A percentile compares a stretch with the other conserved stretches of the same genome.
phyloP scores from a whole-genome alignment of 2,797 vertebrate genomes.

The Enteromius thamalakanensis region DNA sequence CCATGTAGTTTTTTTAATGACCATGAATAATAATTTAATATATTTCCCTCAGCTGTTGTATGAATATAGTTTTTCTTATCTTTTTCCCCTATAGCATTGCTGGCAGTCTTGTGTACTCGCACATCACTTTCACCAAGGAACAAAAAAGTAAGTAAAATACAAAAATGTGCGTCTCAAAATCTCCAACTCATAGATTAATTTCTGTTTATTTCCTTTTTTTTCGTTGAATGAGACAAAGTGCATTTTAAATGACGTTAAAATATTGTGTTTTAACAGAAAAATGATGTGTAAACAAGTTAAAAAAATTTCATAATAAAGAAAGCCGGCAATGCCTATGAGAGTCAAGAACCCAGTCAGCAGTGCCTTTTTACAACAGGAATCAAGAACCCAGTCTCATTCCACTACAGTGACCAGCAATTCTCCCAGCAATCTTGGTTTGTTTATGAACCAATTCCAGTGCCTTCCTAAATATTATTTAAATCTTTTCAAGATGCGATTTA shows the following conservation, averaged over 20 bases:
- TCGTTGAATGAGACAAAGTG: background rate
- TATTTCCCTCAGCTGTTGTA: background rate
- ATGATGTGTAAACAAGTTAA: background rate
- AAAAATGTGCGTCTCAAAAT: background rate
- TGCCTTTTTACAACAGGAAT: background rate
- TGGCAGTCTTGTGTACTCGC: constrained; percentile 95
- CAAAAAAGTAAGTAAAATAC: constrained; percentile 80
- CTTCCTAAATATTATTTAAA: too few relatives aligned
- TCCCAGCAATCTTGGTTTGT: background rate
- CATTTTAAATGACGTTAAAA: background rate
- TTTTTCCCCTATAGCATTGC: constrained; percentile 82
- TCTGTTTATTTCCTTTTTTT: background rate
- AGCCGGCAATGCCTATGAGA: background rate
- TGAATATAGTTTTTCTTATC: background rate
- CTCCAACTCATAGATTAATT: background rate
- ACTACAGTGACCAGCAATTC: background rate
- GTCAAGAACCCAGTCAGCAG: background rate
- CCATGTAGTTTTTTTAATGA: background rate
- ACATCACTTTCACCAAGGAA: constrained; percentile 93
- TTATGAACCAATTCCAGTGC: background rate
- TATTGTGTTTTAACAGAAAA: constrained; percentile 33
- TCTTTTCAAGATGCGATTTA: background rate
- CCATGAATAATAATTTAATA: background rate
- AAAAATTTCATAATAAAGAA: background rate
- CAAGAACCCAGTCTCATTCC: background rate